Conservation (phyloP, 1,140 invertebrate genomes). For the Sycophaga agraensis region DNA sequence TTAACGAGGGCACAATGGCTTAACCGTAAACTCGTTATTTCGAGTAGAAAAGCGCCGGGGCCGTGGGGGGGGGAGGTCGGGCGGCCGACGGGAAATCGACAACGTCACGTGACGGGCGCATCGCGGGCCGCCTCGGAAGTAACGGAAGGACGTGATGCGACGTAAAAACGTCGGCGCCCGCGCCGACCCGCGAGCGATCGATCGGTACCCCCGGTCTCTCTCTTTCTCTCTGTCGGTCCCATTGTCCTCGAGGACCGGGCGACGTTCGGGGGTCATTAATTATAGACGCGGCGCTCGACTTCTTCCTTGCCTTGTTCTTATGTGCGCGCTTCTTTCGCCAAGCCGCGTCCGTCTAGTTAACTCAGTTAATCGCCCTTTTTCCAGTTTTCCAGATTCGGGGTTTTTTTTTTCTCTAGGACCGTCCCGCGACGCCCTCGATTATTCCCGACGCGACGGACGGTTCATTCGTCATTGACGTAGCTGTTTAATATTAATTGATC, state of each 20-base stretch:
- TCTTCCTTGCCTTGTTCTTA: conserved; percentile 12
- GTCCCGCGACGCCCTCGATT: too few relatives aligned
- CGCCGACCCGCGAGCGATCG: conserved; percentile 8
- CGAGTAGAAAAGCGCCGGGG: not conserved
- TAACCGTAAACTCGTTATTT: conserved; percentile 20
- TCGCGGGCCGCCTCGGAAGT: not conserved
- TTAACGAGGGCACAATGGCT: conserved; percentile 7
- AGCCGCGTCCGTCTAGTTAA: conserved; percentile 5
- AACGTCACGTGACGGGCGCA: conserved; percentile 24
- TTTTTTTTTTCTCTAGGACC: too few relatives aligned
- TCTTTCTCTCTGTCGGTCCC: conserved; percentile 14
- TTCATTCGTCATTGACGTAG: too few relatives aligned
- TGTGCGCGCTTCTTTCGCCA: not conserved
- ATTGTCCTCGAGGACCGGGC: conserved; percentile 33
- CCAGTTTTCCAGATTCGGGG: not conserved
- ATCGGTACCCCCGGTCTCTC: not conserved
- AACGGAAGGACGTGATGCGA: conserved; percentile 28
- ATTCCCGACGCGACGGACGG: too few relatives aligned
- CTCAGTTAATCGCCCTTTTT: conserved; percentile 18
- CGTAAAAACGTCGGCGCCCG: conserved; percentile 14
- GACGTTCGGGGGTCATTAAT: conserved; percentile 29
- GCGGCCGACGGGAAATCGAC: conserved; percentile 4
- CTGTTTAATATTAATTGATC: too few relatives aligned
- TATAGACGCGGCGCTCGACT: conserved; percentile 20
- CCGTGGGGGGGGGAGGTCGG: not conserved